These are phyloP conservation scores for Pithys albifrons DNA, from an alignment of 2,113 vertebrate genomes.

Conservation along the genomic window DNA sequence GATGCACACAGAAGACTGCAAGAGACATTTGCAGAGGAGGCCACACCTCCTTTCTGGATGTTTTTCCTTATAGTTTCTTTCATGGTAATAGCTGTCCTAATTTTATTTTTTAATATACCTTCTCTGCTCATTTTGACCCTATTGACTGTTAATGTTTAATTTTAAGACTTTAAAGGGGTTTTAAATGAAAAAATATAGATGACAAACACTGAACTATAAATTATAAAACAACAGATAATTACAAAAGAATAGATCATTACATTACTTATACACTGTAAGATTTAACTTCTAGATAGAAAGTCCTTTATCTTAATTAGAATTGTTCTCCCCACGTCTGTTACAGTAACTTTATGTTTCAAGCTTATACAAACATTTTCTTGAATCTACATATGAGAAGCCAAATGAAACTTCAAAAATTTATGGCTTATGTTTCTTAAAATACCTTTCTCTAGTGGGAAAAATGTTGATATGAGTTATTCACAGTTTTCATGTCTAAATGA, in stretches of 20 bases:
- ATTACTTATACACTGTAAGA: not conserved
- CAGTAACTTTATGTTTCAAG: not conserved
- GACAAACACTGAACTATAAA: not conserved
- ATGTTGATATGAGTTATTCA: not conserved
- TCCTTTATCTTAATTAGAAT: not conserved
- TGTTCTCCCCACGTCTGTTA: not conserved
- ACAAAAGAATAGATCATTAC: not conserved
- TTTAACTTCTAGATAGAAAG: not conserved
- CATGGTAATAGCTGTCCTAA: not conserved
- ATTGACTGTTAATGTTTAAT: conserved; percentile 57
- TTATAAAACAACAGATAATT: not conserved
- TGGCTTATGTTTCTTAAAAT: not conserved
- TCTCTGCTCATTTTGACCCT: conserved; percentile 7
- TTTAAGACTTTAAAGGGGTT: conserved; percentile 29
- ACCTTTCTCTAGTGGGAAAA: not conserved
- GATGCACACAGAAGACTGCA: not conserved
- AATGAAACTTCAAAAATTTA: not conserved
- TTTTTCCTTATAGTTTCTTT: not conserved
- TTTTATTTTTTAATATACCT: not conserved
- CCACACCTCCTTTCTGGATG: not conserved
- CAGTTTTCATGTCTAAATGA: not conserved
- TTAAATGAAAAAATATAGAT: not conserved
- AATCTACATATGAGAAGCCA: not conserved
- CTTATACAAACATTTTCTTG: not conserved
- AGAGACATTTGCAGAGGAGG: not conserved